phyloP scores from a whole-genome alignment of 2,113 vertebrate species.

The Pavo muticus region DNA sequence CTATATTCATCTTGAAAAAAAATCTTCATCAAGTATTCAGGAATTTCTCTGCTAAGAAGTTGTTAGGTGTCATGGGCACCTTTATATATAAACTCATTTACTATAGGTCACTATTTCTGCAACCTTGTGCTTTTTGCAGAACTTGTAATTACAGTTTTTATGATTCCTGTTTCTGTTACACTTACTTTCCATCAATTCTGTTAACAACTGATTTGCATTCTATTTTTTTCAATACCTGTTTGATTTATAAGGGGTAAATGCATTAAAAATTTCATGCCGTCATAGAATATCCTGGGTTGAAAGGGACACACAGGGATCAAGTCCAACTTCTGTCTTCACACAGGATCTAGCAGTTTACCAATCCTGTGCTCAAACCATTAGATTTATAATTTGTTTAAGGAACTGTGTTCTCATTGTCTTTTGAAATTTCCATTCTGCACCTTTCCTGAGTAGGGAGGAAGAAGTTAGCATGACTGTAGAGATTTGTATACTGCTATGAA shows the following conservation, averaged over 20 bases:
- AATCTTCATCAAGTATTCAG: not conserved
- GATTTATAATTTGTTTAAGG: not conserved
- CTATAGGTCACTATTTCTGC: not conserved
- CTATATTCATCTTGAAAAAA: not conserved
- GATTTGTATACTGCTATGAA: not conserved
- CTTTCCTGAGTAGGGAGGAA: not conserved
- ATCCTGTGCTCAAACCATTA: not conserved
- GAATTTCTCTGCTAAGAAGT: not conserved
- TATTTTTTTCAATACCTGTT: not conserved
- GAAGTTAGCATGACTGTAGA: not conserved
- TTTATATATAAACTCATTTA: not conserved
- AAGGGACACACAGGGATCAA: not conserved
- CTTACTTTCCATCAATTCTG: not conserved
- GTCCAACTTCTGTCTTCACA: not conserved
- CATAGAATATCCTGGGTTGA: not conserved
- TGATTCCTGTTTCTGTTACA: not conserved
- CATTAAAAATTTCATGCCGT: not conserved
- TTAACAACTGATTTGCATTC: not conserved
- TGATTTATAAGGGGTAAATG: not conserved
- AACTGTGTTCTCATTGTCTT: not conserved
- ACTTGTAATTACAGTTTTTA: not conserved
- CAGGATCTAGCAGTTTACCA: not conserved
- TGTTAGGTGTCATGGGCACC: accelerated
- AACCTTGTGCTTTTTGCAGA: not conserved
- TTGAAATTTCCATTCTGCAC: not conserved